Evolutionary conservation across 2,113 vertebrate genomes (phyloP), one percentile per base, ranked within the genome.

Genomic region (Myiopsitta monachus): DNA sequence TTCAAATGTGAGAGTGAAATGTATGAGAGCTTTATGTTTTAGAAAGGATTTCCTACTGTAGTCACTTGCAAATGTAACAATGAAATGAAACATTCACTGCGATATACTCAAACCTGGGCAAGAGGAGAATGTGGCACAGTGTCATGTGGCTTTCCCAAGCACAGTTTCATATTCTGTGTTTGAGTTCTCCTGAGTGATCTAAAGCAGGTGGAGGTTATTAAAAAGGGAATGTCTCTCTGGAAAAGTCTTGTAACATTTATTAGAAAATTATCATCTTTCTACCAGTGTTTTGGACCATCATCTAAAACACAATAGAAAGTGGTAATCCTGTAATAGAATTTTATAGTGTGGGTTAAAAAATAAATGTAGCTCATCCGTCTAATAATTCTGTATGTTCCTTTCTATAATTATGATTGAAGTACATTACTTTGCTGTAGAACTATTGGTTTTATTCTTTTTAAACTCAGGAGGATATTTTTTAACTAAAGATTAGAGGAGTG

Each of bases 401-500:
- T 28, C 57, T 92, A 36, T 94, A 93, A 92, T 95, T 93, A 72
- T 68, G 43, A 93, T 78, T 92, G 83, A 96, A 90, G 51, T 81
- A 36, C 44, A 44, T 81, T 93, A 61, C 76, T 92, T 92, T 72
- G 47, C 83, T 92, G 68, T 87, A 75, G 76, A 88, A 93, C 36
- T 64, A 62, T 79, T 63, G 57, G 80, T 70, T 93, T 91, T 94
- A 43, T 88, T 92, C 86, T 83, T 87, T 92, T 94, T 87, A 66
- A 95, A 87, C 82, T 75, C 83, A 44, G 83, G 28, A 81, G 61
- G 57, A 47, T 81, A 75, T 94, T 92, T 96, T 96, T 93, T 39
- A 93, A 93, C 83, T 94, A 68, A 84, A 94, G 88, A 90, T 96
- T 96, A 96, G 69, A 84, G 0, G 10, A 92, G 83, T 95, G 61